These are phyloP conservation scores for Protula sp. DNA, from an alignment of 2,888 invertebrate species.

Conservation along the genomic window DNA sequence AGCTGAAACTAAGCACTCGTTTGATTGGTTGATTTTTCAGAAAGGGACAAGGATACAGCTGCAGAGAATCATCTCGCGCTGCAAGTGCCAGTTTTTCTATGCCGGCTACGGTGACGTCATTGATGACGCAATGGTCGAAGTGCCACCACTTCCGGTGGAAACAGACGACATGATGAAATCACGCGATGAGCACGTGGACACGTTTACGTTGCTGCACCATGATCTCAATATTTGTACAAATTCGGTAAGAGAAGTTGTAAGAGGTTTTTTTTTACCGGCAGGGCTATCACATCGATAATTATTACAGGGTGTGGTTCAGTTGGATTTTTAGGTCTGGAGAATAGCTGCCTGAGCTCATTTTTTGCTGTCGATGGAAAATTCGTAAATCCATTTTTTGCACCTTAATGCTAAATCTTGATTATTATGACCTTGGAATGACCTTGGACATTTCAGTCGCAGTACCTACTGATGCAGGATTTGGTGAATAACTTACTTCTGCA, in stretches of 20 bases:
- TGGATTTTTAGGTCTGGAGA: too few species aligned
- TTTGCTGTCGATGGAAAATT: too few species aligned
- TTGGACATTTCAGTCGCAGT: slow-evolving; percentile 65
- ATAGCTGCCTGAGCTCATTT: too few species aligned
- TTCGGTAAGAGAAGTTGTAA: slow-evolving; percentile 60
- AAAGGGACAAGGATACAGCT: too few species aligned
- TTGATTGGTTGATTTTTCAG: too few species aligned
- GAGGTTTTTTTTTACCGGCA: background rate
- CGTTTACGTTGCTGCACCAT: slow-evolving; percentile 96
- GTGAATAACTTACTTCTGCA: slow-evolving; percentile 94
- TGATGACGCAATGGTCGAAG: slow-evolving; percentile 61
- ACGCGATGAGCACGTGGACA: slow-evolving; percentile 75
- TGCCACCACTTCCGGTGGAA: slow-evolving; percentile 56
- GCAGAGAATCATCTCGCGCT: slow-evolving; percentile 93
- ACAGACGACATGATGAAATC: background rate
- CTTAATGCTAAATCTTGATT: too few species aligned
- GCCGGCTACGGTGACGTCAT: slow-evolving; percentile 84
- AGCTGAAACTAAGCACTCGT: too few species aligned
- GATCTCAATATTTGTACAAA: slow-evolving; percentile 97
- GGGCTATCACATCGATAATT: too few species aligned
- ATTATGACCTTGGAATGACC: too few species aligned
- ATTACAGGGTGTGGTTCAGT: too few species aligned
- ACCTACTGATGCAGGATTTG: slow-evolving; percentile 94
- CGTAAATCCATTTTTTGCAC: too few species aligned
- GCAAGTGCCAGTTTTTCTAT: slow-evolving; percentile 97